Evolutionary conservation across 2,888 invertebrate species (phyloP), one percentile per base, ranked within the genome.

Genomic region (Geotrupes spiniger): DNA sequence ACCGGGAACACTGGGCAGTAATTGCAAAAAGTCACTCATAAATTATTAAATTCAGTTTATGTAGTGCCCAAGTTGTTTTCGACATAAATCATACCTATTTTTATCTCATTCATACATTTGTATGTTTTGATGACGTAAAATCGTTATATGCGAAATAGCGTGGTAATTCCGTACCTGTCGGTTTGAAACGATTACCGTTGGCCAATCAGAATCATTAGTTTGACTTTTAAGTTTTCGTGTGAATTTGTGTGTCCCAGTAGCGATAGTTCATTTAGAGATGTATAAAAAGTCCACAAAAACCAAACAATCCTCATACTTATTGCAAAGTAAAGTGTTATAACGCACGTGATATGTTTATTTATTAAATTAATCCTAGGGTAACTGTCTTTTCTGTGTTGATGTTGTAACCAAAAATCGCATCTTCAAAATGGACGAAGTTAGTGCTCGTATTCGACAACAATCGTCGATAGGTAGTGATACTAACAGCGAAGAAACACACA

Each of bases 341-440:
- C 43, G 27, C 41, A 41, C 33, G 42, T 39, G 53, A 33, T 29
- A 29, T 42, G 38, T 16, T 4, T 37, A 12, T 38, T n/a, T 36
- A 4, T 21, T 9, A 16, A 29, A 33, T 10, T 27, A 26, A 28
- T 10, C 27, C 29, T 36, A 43, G 47, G 42, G 33, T 38, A 52
- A 54, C 51, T 46, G 46, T 49, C 47, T 48, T 57, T 47, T 54
- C 58, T 54, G 54, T 54, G 60, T 58, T 63, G 42, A 42, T 57
- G 57, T 48, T 49, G 52, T 53, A 54, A 55, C 53, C 55, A 56
- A 46, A 54, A 56, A 57, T 51, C 46, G 43, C 25, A 49, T 43
- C 52, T 62, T 63, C 70, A 74, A 73, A 72, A 74, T 74, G 73
- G 73, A 73, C 68, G 73, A 70, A 69, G 63, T 63, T 63, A 70